Evolutionary conservation across 2,888 invertebrate species (phyloP), one percentile per base, ranked within the genome.

Genomic region (Cosmopolites sordidus): DNA sequence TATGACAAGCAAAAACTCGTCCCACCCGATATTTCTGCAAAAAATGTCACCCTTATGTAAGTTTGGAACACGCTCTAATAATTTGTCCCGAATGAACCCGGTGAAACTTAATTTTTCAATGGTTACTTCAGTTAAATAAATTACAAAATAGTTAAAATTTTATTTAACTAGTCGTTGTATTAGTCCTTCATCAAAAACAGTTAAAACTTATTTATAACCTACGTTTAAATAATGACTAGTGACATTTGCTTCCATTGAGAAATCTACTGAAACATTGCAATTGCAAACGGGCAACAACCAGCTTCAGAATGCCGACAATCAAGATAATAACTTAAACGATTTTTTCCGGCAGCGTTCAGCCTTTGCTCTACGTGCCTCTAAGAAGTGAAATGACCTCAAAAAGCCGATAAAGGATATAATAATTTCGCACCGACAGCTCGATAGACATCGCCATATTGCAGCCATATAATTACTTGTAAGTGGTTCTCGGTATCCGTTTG

Each of bases 381-480:
- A 39, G 38, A 50, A 50, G 38, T 12, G 38, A 37, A 45, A 37
- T 22, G 37, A 37, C 16, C 33, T 50, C 40, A 40, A 15, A 39
- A 45, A 17, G 17, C 37, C 39, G 46, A 51, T 46, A 41, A 51
- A 51, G 30, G 45, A 46, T 46, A 46, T 40, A 38, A 43, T 45
- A 45, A 33, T 39, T 51, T 51, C 51, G 29, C 51, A 40, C 41
- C 40, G 45, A 41, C 41, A 47, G 27, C 17, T 15, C 41, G 51
- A 51, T 51, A 46, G 16, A 12, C 16, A 51, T 51, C 51, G 44
- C 16, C 17, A 41, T 51, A 40, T 40, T 51, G 17, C 18, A 17
- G 16, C 30, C 29, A 41, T 51, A 42, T 51, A 46, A 51, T 51
- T 51, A 51, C 22, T 46, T 45, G 46, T 49, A 49, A 49, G 43